Percentiles rank a stretch among this genome's conserved stretches.
Evolutionary conservation across 2,888 invertebrate species (phyloP).

Genomic region (Camponotus fellah): DNA sequence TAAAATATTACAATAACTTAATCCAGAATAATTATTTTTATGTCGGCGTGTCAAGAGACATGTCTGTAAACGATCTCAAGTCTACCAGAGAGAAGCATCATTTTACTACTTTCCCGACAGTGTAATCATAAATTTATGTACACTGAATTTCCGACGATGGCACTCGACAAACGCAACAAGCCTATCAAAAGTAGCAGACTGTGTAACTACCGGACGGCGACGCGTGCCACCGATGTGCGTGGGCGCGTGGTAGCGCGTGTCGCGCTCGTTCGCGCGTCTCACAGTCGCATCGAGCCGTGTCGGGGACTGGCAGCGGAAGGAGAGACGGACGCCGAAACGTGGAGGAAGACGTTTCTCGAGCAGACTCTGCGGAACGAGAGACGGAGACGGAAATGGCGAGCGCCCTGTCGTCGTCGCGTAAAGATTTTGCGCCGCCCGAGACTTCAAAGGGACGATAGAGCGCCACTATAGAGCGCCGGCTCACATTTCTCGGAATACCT

Average conservation of each 20-base stretch:
- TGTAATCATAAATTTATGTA: neutral
- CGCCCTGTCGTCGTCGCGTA: slow-evolving; percentile 33
- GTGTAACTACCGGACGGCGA: slow-evolving; percentile 7
- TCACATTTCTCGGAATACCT: slow-evolving; percentile 75
- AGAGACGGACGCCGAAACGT: neutral
- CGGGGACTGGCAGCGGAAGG: slow-evolving; percentile 32
- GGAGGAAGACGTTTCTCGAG: neutral
- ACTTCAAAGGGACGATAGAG: slow-evolving; percentile 69
- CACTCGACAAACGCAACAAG: neutral
- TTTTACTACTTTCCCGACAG: neutral
- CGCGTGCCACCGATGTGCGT: slow-evolving; percentile 40
- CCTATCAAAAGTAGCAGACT: neutral
- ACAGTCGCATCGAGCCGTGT: slow-evolving; percentile 48
- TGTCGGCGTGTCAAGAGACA: neutral
- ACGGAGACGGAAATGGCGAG: slow-evolving; percentile 18
- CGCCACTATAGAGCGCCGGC: slow-evolving; percentile 43
- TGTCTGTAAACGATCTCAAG: neutral
- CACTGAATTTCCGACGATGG: neutral
- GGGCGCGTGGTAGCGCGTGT: slow-evolving; percentile 40
- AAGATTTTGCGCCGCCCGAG: slow-evolving; percentile 25
- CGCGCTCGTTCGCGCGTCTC: slow-evolving; percentile 46
- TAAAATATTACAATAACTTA: neutral
- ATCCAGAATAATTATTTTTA: neutral
- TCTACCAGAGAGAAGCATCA: neutral
- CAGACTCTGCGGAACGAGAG: neutral